These are phyloP conservation scores for human DNA, from an alignment of 2,113 vertebrate species.

Conservation along the genomic window DNA sequence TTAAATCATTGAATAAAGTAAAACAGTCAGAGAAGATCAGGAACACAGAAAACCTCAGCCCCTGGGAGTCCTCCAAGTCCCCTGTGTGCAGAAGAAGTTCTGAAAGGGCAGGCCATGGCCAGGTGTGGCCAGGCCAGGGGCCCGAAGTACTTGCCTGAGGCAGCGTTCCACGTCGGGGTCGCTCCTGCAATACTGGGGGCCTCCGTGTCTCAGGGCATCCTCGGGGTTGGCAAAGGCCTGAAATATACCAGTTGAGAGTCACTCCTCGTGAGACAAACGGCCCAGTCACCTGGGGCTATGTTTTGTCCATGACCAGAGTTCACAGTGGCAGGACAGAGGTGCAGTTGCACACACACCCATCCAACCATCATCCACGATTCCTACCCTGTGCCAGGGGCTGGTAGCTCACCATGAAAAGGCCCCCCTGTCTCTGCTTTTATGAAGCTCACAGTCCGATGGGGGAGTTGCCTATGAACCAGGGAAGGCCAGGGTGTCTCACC, in stretches of 20 bases:
- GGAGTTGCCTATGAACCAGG: neutral
- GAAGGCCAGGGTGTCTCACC: neutral
- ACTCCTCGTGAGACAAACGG: rapidly evolving
- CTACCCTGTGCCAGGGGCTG: neutral
- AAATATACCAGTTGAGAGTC: neutral
- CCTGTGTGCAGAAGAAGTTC: neutral
- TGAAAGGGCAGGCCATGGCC: rapidly evolving
- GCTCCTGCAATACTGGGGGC: slow-evolving; percentile 86
- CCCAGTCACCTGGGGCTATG: rapidly evolving
- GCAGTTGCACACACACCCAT: rapidly evolving
- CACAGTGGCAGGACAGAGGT: rapidly evolving
- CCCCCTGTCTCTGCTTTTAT: neutral
- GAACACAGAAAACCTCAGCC: neutral
- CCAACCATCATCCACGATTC: neutral
- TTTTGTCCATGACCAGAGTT: neutral
- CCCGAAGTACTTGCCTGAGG: slow-evolving; percentile 82
- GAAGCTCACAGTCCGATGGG: neutral
- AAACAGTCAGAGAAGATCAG: neutral
- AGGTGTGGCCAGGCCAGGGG: neutral
- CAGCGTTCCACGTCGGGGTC: slow-evolving; percentile 93
- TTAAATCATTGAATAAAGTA: neutral
- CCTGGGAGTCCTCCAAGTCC: rapidly evolving
- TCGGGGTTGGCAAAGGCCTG: slow-evolving; percentile 97
- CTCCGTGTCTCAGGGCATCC: slow-evolving; percentile 92
- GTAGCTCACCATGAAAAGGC: rapidly evolving